Evolutionary conservation across 2,797 vertebrate genomes (phyloP), one percentile per base, ranked within the genome.

Genomic region (Helicolenus hilgendorfi): DNA sequence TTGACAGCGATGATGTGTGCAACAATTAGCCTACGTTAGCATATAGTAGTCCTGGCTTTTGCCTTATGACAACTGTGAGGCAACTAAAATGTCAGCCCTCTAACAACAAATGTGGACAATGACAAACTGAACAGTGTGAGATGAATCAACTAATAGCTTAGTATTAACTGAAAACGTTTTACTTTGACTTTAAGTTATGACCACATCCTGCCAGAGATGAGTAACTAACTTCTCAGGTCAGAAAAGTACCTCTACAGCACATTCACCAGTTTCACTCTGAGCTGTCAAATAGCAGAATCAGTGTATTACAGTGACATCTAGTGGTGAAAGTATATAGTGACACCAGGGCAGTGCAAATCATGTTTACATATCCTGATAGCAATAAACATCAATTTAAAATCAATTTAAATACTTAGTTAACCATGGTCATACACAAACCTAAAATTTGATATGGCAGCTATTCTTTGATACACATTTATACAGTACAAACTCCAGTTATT

Each of bases 261-360:
- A 4, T 13, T 10, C 15, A 4, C 53, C 5, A 14, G 4, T 13
- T 15, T n/a, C 58, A 38, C 62, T 58, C 45, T 56, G 45, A 65
- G 18, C 4, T 31, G 18, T 36, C 49, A 67, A 49, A 24, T 10
- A 38, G 5, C 49, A 77, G n/a, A 65, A 69, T 67, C 7, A 7
- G 7, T 79, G 70, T 64, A 11, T 31, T 77, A 33, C 35, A 72
- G 9, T 11, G 91, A 45, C 94, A 92, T 86, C 93, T 90, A 84
- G 83, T 87, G 94, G 86, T 81, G 11, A 79, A 29, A 89, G 0
- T 2, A 1, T 2, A 53, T 20, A 55, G 67, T 64, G 1, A 77
- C 79, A 89, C 3, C 1, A 3, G 1, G 24, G 5, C 8, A 45
- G 2, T 59, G 1, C n/a, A 20, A 56, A 68, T 53, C 13, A 3